Evolutionary conservation across 2,113 vertebrate species (phyloP).

Genomic region (Tychaedon coryphoeus): DNA sequence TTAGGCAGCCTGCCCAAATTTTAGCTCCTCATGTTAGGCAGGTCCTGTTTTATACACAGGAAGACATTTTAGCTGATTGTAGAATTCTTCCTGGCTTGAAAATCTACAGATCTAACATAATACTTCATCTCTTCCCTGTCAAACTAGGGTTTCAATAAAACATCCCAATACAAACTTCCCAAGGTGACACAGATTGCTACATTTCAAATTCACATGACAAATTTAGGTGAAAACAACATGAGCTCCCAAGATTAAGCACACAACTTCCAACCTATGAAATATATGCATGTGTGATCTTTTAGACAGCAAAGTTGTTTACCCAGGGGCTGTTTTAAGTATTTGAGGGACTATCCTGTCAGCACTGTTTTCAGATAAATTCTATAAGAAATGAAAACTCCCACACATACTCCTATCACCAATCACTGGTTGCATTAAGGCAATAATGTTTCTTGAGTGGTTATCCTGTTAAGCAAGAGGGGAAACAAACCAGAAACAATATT

Average conservation of each 20-base stretch:
- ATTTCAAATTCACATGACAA: slow-evolving; percentile 54
- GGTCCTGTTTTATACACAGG: neutral
- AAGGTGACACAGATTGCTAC: slow-evolving; percentile 31
- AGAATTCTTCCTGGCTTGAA: neutral
- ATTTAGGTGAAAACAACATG: slow-evolving; percentile 38
- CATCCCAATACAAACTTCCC: neutral
- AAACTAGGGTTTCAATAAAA: neutral
- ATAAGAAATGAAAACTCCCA: neutral
- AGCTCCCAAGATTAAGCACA: neutral
- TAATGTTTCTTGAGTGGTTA: neutral
- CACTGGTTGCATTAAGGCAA: neutral
- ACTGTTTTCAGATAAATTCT: slow-evolving; percentile 12
- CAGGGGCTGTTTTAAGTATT: slow-evolving; percentile 1
- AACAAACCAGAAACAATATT: neutral
- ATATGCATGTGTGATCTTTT: slow-evolving; percentile 40
- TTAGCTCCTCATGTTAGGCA: neutral
- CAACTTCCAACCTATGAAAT: slow-evolving; percentile 18
- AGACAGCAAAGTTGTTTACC: slow-evolving; percentile 39
- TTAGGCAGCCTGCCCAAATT: neutral
- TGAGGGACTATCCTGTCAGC: slow-evolving; percentile 23
- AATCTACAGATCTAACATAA: neutral
- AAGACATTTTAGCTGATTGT: neutral
- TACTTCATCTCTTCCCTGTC: neutral
- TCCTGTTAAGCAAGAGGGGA: neutral
- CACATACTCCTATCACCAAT: neutral